Percentiles rank a stretch among this genome's conserved stretches.
phyloP scores from a whole-genome alignment of 2,797 vertebrate species.

The Apogon talboti region DNA sequence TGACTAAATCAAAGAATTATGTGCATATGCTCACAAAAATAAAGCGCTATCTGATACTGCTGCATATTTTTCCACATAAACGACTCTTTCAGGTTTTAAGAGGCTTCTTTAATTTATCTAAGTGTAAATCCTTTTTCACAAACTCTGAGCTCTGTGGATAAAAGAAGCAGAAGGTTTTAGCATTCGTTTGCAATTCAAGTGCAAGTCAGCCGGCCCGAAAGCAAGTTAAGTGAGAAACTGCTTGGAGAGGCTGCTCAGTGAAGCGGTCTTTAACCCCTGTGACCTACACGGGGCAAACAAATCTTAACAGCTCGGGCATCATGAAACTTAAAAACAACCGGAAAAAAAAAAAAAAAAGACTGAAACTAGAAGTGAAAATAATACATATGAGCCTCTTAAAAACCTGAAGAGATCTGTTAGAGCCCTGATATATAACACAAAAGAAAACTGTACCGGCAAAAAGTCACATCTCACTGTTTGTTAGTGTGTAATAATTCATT shows the following conservation, averaged over 20 bases:
- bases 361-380: not conserved
- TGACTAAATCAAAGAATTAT: not conserved
- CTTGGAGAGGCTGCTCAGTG: constrained; percentile 34
- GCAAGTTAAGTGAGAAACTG: constrained; percentile 56
- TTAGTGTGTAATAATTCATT: not conserved
- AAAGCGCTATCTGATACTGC: constrained; percentile 9
- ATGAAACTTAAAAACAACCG: not conserved
- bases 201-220: constrained; percentile 47
- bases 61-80: constrained; percentile 36
- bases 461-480: constrained; percentile 9
- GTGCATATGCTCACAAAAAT: not conserved
- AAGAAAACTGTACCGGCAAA: not conserved
- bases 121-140: constrained; percentile 44
- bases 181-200: constrained; percentile 59
- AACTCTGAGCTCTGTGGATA: constrained; percentile 39
- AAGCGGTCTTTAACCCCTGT: constrained; percentile 36
- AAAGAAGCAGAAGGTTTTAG: constrained; percentile 45
- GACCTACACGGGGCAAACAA: constrained; percentile 36
- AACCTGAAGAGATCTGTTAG: constrained; percentile 15
- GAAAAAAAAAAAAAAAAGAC: not conserved
- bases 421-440: constrained; percentile 8
- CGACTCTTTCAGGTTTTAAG: constrained; percentile 48
- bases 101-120: constrained; percentile 56
- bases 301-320: constrained; percentile 23
- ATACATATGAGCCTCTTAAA: constrained; percentile 40